Evolutionary conservation across 92 coral and sea anemone genomes (phyloP).

Genomic region (Desmophyllum pertusum): DNA sequence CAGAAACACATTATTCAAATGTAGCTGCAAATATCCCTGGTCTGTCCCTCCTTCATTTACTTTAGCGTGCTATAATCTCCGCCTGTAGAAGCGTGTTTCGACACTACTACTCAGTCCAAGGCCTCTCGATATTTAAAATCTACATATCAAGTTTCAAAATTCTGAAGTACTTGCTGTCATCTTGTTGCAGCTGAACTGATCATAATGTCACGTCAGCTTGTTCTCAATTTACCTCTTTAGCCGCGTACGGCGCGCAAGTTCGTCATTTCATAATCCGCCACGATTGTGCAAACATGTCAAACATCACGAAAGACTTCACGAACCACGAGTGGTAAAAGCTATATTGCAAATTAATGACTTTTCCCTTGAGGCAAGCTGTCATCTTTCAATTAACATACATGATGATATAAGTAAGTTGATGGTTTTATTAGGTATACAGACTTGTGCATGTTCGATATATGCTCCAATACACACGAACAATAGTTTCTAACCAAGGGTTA

Average conservation of each 20-base stretch:
- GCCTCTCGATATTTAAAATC: conserved; percentile 21
- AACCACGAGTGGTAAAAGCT: background rate
- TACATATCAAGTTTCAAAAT: conserved; percentile 31
- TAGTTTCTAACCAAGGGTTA: background rate
- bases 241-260: background rate
- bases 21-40: conserved; percentile 14
- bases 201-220: conserved; percentile 16
- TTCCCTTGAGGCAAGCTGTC: conserved; percentile 24
- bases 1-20: conserved; percentile 31
- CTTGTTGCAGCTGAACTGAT: background rate
- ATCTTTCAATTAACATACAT: conserved; percentile 13
- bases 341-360: conserved; percentile 34
- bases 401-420: background rate
- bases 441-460: background rate
- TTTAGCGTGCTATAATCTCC: background rate
- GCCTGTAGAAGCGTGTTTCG: background rate
- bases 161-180: conserved; percentile 19
- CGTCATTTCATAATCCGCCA: background rate
- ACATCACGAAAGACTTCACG: conserved; percentile 4
- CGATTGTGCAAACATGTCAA: conserved; percentile 3
- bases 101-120: conserved; percentile 13
- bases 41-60: conserved; percentile 17
- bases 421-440: background rate
- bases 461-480: background rate
- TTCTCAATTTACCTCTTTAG: background rate